Evolutionary conservation across 2,113 vertebrate species (phyloP), one percentile per base, ranked within the genome.

Genomic region (Clarias magur): DNA sequence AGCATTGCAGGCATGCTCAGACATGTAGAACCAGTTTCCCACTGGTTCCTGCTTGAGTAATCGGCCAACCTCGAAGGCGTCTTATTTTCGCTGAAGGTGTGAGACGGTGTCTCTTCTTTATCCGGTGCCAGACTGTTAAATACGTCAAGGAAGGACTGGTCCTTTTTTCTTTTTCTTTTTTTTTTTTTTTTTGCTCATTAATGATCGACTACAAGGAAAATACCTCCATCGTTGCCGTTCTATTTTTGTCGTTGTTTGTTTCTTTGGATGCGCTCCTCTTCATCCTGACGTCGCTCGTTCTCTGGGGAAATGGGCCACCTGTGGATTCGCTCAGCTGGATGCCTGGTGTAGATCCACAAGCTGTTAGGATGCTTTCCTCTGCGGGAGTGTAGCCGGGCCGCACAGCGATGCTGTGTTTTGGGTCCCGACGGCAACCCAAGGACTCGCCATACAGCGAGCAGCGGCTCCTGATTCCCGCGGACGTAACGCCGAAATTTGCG

Each of bases 381-480:
- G 19, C 16, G 1, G 53, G 23, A 34, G 60, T 60, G 27, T 53
- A 27, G 70, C 12, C 2, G 83, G 57, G 90, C 53, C 82, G 94
- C 91, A 48, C 48, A 8, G 48, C 7, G 88, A 92, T 94, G 92
- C 84, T 88, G 85, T 95, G 94, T 90, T 95, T 95, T 2, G 93
- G 95, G 59, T 79, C 87, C 78, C 89, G 89, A 1, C 92, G 93
- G 53, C 86, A 85, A 86, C 88, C 84, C 63, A 91, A 63, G 90
- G 84, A 90, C 70, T 68, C 70, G 2, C 91, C 88, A 0, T 93
- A 90, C 91, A 87, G 82, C 0, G 92, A 94, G 56, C 85, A 90
- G 62, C 88, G 92, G 27, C 15, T 60, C 82, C 88, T 95, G 91
- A 92, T 95, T 25, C 76, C 70, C 0, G 83, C 90, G 9, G 92